A percentile compares a stretch with the other conserved stretches of the same genome.
Evolutionary conservation across 1,140 invertebrate species (phyloP).

Genomic region (Muscidifurax raptorellus): DNA sequence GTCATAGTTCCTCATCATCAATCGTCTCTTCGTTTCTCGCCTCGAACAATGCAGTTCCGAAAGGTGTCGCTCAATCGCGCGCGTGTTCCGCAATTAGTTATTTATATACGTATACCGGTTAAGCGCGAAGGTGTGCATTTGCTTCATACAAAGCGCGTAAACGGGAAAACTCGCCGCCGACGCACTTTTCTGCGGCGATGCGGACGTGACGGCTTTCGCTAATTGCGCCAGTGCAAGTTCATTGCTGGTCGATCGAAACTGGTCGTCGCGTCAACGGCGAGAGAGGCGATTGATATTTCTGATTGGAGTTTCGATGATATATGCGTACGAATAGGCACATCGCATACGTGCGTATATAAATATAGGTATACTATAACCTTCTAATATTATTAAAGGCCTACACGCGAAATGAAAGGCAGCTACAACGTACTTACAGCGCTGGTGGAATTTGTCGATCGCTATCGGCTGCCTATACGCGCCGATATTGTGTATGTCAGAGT

Average conservation of each 20-base stretch:
- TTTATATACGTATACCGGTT: not conserved
- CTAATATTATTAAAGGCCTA: conserved; percentile 2
- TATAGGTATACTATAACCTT: no score
- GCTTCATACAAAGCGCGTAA: not conserved
- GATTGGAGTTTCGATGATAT: not conserved
- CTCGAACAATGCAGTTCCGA: not conserved
- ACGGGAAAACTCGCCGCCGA: not conserved
- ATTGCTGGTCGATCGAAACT: not conserved
- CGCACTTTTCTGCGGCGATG: not conserved
- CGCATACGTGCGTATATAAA: not conserved
- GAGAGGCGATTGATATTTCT: not conserved
- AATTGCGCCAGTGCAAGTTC: not conserved
- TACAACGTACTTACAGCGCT: not conserved
- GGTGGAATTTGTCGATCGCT: conserved; percentile 20
- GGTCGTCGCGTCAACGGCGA: no score
- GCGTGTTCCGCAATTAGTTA: not conserved
- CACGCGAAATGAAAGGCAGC: conserved; percentile 8
- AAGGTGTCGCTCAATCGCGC: not conserved
- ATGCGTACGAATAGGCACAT: not conserved
- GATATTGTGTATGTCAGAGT: not conserved
- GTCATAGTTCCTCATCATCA: not conserved
- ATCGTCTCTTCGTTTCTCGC: not conserved
- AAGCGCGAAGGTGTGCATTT: no score
- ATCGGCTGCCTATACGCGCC: not conserved
- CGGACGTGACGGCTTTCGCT: not conserved